Evolutionary conservation across 2,888 invertebrate species (phyloP), one percentile per base, ranked within the genome.

Genomic region (Rhyacophila evoluta): DNA sequence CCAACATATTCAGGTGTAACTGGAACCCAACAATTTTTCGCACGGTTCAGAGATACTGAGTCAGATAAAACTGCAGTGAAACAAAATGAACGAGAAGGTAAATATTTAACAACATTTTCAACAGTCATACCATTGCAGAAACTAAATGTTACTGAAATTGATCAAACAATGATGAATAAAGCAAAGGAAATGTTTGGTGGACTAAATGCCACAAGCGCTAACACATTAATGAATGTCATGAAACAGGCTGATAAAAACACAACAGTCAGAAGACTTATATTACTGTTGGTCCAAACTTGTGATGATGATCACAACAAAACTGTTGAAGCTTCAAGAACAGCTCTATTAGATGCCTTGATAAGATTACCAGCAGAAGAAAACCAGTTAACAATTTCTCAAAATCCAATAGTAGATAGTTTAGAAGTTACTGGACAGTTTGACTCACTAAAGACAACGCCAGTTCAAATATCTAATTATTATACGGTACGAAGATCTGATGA

Each of bases 221-320:
- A 92, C 80, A 94, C 94, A 83, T 88, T 96, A 75, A 92, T 95
- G 90, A 92, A 92, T 80, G 94, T 95, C 39, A 95, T 96, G 95
- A 93, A 94, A 84, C 94, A 95, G 85, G 95, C 95, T 0, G 93
- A 93, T 83, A 92, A 92, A 83, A 95, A 95, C 83, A 94, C 94
- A 77, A 92, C 94, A 0, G 94, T 95, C 0, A 90, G 93, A 72
- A 90, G 94, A 82, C 87, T 96, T 33, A 93, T 96, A 78, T 87
- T 96, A 33, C 86, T 96, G 28, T 87, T 96, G 79, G 94, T 96
- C 19, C 95, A 94, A 84, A 95, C 95, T 78, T 95, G 95, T 84
- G 94, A 93, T 83, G 92, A 93, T 73, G 92, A 92, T 84, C 92
- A 92, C 84, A 94, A 93, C 83, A 92, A 92, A 75, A 94, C 94